A percentile compares a stretch with the other conserved stretches of the same genome.
Conservation (phyloP, 2,113 vertebrate genomes). For the Aix galericulata region DNA sequence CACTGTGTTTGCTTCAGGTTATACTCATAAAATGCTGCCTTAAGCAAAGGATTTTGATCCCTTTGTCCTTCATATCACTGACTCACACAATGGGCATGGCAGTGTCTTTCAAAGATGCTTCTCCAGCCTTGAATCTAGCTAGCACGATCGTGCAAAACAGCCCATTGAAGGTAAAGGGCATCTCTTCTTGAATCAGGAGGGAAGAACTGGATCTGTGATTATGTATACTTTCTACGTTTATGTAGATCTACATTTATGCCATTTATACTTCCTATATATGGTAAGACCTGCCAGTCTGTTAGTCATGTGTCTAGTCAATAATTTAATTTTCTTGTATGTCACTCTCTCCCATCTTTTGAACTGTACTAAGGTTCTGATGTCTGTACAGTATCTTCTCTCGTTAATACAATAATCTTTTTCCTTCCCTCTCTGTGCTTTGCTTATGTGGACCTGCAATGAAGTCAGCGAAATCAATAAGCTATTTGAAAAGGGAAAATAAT, state of each 20-base stretch:
- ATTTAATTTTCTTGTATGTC: slow-evolving; percentile 23
- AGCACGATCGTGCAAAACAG: background rate
- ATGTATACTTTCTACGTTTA: background rate
- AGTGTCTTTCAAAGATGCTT: background rate
- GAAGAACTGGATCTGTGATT: background rate
- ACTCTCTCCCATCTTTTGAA: background rate
- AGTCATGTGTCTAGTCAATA: slow-evolving; percentile 13
- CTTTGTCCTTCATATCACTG: background rate
- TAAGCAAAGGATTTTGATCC: slow-evolving; percentile 1
- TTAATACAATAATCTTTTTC: background rate
- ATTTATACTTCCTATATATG: background rate
- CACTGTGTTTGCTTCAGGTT: background rate
- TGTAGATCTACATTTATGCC: background rate
- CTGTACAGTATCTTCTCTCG: background rate
- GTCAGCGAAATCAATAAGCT: background rate
- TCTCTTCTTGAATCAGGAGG: background rate
- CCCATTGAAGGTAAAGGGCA: background rate
- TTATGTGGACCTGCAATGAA: slow-evolving; percentile 7
- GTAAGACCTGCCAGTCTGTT: background rate
- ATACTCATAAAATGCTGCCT: background rate
- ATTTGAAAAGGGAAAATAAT: background rate
- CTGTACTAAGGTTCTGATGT: background rate
- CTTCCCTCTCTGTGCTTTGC: background rate
- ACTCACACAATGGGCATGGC: background rate
- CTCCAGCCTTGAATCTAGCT: background rate